Evolutionary conservation across 53 echinoderm and acorn worm species (phyloP).

Genomic region (Arbacia lixula): DNA sequence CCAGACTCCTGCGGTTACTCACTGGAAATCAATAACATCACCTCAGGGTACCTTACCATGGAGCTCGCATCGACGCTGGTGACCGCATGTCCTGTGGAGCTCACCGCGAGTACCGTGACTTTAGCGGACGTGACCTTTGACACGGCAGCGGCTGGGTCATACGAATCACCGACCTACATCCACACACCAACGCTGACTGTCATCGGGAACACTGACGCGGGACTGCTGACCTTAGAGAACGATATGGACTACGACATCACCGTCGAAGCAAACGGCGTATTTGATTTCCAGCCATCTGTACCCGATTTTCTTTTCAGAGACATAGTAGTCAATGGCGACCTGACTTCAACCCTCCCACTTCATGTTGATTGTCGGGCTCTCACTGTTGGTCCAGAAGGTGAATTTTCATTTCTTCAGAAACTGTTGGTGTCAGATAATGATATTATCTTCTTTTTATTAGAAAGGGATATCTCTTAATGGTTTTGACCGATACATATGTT

Average conservation of each 20-base stretch:
- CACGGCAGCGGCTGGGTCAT: slow-evolving; percentile 38
- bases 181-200: slow-evolving; percentile 52
- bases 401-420: too few relatives aligned
- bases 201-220: slow-evolving; percentile 61
- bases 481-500: too few relatives aligned
- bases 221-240: slow-evolving; percentile 47
- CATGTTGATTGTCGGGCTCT: slow-evolving; percentile 47
- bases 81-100: slow-evolving; percentile 61
- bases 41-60: slow-evolving; percentile 53
- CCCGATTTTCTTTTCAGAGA: slow-evolving; percentile 20
- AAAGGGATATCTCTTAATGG: too few relatives aligned
- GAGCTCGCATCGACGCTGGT: slow-evolving; percentile 48
- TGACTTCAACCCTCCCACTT: slow-evolving; percentile 60
- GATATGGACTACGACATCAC: neutral
- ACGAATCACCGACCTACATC: slow-evolving; percentile 47
- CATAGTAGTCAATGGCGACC: slow-evolving; percentile 40
- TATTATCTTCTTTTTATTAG: too few relatives aligned
- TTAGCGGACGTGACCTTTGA: slow-evolving; percentile 68
- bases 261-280: neutral
- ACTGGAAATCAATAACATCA: slow-evolving; percentile 50
- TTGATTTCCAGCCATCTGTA: slow-evolving; percentile 31
- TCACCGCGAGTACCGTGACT: slow-evolving; percentile 48
- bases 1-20: slow-evolving; percentile 75
- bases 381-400: slow-evolving; percentile 43
- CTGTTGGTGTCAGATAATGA: too few relatives aligned